These are phyloP conservation scores for Ips typographus DNA, from an alignment of 1,140 invertebrate genomes.

Conservation along the genomic window DNA sequence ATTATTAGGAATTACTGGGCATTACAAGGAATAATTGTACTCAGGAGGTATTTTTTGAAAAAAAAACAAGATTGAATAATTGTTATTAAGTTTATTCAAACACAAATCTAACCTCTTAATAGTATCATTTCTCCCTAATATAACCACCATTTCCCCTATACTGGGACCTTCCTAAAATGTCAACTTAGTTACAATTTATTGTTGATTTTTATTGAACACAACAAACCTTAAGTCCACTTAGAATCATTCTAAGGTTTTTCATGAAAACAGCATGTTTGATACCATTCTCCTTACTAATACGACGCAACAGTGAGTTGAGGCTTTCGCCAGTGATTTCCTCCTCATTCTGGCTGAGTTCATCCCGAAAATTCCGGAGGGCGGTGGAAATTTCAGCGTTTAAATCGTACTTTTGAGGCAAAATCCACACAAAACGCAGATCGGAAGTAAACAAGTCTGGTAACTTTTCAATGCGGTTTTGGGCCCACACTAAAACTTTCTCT, in stretches of 20 bases:
- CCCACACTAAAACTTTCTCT: constrained; percentile 64
- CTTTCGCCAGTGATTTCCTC: constrained; percentile 10
- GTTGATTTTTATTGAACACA: not conserved
- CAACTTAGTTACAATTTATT: no score
- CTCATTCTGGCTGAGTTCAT: constrained; percentile 3
- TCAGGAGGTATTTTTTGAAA: no score
- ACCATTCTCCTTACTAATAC: constrained; percentile 60
- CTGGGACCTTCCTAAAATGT: constrained; percentile 71
- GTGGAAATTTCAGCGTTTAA: constrained; percentile 9
- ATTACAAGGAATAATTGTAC: no score
- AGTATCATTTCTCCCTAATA: constrained; percentile 70
- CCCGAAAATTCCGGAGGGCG: not conserved
- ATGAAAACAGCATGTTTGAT: constrained; percentile 70
- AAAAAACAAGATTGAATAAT: no score
- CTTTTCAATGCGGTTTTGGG: constrained; percentile 64
- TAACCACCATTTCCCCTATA: constrained; percentile 84
- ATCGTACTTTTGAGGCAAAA: constrained; percentile 55
- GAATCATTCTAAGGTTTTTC: constrained; percentile 65
- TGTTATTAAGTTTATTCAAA: constrained; percentile 37
- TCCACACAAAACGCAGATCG: constrained; percentile 76
- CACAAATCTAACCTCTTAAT: constrained; percentile 40
- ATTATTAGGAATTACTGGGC: no score
- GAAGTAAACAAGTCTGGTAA: constrained; percentile 67
- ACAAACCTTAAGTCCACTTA: constrained; percentile 71
- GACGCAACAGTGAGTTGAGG: constrained; percentile 54